Evolutionary conservation across 1,140 invertebrate genomes (phyloP).

Genomic region (Drosophila obscura): DNA sequence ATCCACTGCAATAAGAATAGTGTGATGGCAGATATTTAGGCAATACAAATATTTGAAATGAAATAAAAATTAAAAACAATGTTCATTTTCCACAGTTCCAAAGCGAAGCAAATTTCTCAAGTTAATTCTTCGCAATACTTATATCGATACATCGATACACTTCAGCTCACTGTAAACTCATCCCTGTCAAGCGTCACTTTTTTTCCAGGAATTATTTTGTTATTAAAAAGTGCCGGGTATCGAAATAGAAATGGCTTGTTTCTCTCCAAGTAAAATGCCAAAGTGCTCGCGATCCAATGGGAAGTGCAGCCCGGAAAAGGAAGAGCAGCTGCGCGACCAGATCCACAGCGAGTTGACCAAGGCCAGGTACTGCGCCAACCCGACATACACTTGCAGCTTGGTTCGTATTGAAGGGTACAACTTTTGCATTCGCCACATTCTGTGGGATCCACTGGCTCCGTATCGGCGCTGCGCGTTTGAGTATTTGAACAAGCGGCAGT

Average conservation of each 20-base stretch:
- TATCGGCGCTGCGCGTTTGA: constrained; percentile 91
- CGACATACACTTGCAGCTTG: constrained; percentile 85
- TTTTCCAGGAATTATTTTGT: background rate
- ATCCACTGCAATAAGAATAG: too few species aligned
- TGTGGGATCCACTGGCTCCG: constrained; percentile 91
- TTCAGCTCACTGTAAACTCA: too few species aligned
- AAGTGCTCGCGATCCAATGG: constrained; percentile 40
- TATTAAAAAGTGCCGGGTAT: background rate
- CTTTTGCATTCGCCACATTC: constrained; percentile 91
- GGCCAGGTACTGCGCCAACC: constrained; percentile 67
- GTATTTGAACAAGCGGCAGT: constrained; percentile 89
- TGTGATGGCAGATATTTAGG: too few species aligned
- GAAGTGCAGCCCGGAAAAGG: constrained; percentile 61
- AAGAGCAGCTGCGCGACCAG: constrained; percentile 69
- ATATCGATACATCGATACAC: too few species aligned
- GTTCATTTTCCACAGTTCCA: too few species aligned
- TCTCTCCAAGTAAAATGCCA: constrained; percentile 54
- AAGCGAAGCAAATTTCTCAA: too few species aligned
- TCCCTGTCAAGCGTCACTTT: too few species aligned
- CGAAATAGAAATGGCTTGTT: constrained; percentile 30
- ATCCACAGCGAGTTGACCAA: constrained; percentile 69
- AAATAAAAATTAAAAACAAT: too few species aligned
- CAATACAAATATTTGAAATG: too few species aligned
- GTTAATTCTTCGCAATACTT: too few species aligned
- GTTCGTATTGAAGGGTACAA: constrained; percentile 88